Evolutionary conservation across 2,888 invertebrate species (phyloP).

Genomic region (Noctuana brunneofusca): DNA sequence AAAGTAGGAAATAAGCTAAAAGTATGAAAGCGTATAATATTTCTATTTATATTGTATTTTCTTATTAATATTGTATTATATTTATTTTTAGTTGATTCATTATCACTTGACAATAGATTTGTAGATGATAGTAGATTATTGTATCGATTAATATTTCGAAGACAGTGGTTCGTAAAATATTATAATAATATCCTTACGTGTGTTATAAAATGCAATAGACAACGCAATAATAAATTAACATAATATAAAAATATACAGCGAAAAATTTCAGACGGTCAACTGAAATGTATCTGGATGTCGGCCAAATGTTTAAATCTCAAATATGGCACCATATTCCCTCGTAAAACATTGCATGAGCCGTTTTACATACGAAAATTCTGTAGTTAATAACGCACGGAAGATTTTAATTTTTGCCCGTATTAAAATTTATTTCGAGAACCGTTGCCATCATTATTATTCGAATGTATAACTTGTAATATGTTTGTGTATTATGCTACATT

Average conservation of each 20-base stretch:
- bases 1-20: no score
- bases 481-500: neutral
- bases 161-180: no score
- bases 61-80: no score
- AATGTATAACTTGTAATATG: neutral
- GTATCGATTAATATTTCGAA: no score
- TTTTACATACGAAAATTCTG: conserved; percentile 27
- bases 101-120: no score
- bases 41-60: no score
- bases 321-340: conserved; percentile 34
- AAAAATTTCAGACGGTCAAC: conserved; percentile 29
- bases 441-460: neutral
- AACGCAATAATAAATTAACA: conserved; percentile 7
- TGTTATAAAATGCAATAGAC: conserved; percentile 9
- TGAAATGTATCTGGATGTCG: conserved; percentile 28
- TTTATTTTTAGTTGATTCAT: no score
- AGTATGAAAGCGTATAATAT: no score
- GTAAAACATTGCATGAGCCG: conserved; percentile 32
- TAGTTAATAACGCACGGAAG: conserved; percentile 26
- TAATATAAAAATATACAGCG: conserved; percentile 11
- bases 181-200: no score
- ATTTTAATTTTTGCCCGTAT: conserved; percentile 21
- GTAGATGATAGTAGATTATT: no score
- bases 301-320: conserved; percentile 33
- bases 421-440: conserved; percentile 23